Evolutionary conservation across 2,797 vertebrate species (phyloP).

Genomic region (Simalia tracyae): DNA sequence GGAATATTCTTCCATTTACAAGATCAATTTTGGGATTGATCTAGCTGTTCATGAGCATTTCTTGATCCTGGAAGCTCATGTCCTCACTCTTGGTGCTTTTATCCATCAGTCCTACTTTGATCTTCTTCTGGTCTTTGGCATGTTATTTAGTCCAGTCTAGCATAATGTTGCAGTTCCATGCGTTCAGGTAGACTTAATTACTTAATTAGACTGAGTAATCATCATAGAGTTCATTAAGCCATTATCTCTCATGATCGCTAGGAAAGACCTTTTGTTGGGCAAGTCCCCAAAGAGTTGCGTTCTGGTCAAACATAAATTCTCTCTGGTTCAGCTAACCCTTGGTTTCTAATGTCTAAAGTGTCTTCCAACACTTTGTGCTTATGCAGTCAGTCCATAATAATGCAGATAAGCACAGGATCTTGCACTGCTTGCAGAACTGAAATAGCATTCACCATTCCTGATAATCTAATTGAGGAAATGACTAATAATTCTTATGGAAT

Average conservation of each 20-base stretch:
- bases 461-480: not conserved
- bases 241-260: not conserved
- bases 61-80: not conserved
- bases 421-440: not conserved
- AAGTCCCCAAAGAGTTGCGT: not conserved
- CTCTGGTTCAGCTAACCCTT: not conserved
- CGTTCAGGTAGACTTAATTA: not conserved
- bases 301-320: not conserved
- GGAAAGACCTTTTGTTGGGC: not conserved
- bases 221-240: not conserved
- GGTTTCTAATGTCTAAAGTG: no score
- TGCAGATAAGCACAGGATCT: not conserved
- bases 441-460: not conserved
- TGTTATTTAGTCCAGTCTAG: not conserved
- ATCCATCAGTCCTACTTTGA: not conserved
- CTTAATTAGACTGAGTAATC: not conserved
- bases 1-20: not conserved
- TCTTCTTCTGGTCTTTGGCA: not conserved
- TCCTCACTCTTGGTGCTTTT: not conserved
- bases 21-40: not conserved
- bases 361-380: not conserved
- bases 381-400: not conserved
- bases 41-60: not conserved
- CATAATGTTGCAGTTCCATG: not conserved
- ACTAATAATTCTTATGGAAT: not conserved